Evolutionary conservation across 2,113 vertebrate genomes (phyloP).

Genomic region (Sapajus apella): DNA sequence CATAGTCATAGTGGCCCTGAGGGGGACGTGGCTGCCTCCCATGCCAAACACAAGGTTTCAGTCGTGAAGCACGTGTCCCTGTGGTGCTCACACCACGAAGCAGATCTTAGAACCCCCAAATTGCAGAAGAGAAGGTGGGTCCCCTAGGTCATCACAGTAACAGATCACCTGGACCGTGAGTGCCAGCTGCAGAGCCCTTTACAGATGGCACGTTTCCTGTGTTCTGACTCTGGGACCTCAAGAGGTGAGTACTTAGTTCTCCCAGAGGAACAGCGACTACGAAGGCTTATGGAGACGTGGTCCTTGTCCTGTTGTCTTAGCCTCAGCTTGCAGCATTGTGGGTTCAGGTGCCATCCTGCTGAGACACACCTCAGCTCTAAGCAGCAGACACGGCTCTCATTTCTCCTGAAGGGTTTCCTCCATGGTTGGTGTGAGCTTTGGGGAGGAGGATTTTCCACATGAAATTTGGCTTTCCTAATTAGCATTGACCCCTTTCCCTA

Average conservation of each 20-base stretch:
- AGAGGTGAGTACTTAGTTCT: background rate
- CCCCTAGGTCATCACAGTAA: too few species aligned
- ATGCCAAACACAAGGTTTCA: too few species aligned
- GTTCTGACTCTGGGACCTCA: background rate
- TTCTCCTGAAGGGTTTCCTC: background rate
- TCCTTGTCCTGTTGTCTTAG: background rate
- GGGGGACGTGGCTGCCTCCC: background rate
- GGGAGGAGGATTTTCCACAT: background rate
- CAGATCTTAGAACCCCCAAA: background rate
- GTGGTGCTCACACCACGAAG: background rate
- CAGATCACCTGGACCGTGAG: too few species aligned
- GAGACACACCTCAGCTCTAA: background rate
- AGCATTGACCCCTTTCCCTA: background rate
- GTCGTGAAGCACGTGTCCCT: background rate
- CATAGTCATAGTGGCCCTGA: background rate
- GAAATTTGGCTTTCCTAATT: background rate
- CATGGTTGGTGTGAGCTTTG: too few species aligned
- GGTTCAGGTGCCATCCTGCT: background rate
- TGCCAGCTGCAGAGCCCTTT: background rate
- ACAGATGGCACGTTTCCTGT: background rate
- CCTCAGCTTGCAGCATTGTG: background rate
- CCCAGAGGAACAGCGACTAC: background rate
- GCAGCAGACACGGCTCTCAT: fast-evolving
- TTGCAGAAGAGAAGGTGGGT: too few species aligned
- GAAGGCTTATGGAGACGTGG: background rate